Evolutionary conservation across 2,797 vertebrate genomes (phyloP).

Genomic region (Phylloscopus collybita): DNA sequence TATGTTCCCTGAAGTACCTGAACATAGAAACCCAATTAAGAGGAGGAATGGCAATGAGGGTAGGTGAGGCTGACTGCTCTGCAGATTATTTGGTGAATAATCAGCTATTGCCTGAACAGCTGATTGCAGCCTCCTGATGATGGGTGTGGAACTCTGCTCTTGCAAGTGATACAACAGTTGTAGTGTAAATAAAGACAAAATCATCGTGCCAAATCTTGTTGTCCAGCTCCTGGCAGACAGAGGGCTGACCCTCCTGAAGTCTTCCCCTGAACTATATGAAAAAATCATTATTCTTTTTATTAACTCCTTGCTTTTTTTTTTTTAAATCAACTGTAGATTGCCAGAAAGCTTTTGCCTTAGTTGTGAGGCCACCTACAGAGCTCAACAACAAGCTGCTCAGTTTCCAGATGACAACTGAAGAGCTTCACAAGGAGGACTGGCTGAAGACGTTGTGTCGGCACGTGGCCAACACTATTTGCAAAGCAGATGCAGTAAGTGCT

Average conservation of each 20-base stretch:
- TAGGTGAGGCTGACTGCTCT: not conserved
- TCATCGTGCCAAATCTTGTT: not conserved
- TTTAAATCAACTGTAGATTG: constrained; percentile 81
- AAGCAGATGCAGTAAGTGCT: constrained; percentile 91
- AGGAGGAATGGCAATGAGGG: not conserved
- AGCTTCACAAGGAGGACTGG: constrained; percentile 89
- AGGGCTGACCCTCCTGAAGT: not conserved
- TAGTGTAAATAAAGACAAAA: not conserved
- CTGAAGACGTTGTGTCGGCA: constrained; percentile 91
- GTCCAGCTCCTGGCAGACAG: not conserved
- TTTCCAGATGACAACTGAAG: constrained; percentile 92
- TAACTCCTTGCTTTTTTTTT: not conserved
- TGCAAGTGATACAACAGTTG: not conserved
- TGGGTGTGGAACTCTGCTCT: not conserved
- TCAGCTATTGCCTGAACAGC: not conserved
- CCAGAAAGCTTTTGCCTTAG: constrained; percentile 92
- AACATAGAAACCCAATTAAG: not conserved
- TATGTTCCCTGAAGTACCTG: not conserved
- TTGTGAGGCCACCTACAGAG: constrained; percentile 94
- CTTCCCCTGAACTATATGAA: not conserved
- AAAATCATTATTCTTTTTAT: not conserved
- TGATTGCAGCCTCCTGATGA: not conserved
- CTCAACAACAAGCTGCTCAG: constrained; percentile 94
- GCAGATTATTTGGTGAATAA: not conserved
- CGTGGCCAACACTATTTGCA: constrained; percentile 97